These are phyloP conservation scores for Zygaena filipendulae DNA, from an alignment of 2,888 invertebrate species.

Conservation along the genomic window DNA sequence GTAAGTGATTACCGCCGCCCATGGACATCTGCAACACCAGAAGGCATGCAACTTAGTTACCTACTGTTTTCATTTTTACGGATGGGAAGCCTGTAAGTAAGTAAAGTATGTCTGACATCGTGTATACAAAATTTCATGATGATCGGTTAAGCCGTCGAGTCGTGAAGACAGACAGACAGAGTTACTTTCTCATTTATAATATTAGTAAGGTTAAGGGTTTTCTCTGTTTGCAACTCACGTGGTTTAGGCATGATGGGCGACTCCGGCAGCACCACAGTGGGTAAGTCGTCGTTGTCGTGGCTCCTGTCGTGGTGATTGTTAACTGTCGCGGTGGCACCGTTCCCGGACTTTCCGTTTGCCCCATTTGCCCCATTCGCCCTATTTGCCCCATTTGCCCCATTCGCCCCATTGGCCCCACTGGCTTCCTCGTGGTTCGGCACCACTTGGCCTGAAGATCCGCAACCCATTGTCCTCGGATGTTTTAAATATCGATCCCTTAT, in stretches of 20 bases:
- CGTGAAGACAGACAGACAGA: too few relatives aligned
- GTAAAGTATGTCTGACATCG: too few relatives aligned
- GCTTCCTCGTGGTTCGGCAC: slow-evolving; percentile 26
- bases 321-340: neutral
- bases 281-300: slow-evolving; percentile 34
- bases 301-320: slow-evolving; percentile 23
- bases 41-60: too few relatives aligned
- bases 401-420: slow-evolving; percentile 26
- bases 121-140: too few relatives aligned
- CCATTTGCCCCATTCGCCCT: slow-evolving; percentile 19
- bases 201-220: too few relatives aligned
- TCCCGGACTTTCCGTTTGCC: neutral
- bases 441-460: slow-evolving; percentile 53
- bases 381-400: slow-evolving; percentile 24
- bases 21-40: too few relatives aligned
- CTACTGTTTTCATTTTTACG: too few relatives aligned
- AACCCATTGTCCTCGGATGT: slow-evolving; percentile 46
- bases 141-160: too few relatives aligned
- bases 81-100: too few relatives aligned
- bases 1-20: too few relatives aligned
- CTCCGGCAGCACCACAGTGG: slow-evolving; percentile 52
- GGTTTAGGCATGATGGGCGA: slow-evolving; percentile 47
- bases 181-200: too few relatives aligned
- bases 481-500: slow-evolving; percentile 5
- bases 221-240: too few relatives aligned